Conservation (phyloP, 2,113 vertebrate genomes). For the Proteles cristata region DNA sequence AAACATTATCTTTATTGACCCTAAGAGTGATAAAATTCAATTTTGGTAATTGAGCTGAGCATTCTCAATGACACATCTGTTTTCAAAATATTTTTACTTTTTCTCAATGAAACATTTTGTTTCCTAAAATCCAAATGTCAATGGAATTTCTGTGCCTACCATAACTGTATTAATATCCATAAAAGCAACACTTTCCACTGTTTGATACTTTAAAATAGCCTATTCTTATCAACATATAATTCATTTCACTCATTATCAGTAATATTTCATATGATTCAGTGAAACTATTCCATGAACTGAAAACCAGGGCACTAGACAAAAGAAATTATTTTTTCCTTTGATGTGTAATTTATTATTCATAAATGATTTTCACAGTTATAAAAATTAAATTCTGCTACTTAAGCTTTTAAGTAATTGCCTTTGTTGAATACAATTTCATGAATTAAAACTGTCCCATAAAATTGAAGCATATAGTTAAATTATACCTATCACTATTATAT, state of each 20-base stretch:
- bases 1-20: not conserved
- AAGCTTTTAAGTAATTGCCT: constrained; percentile 8
- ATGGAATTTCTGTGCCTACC: not conserved
- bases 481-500: not conserved
- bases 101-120: not conserved
- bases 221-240: not conserved
- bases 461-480: not conserved
- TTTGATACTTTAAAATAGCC: not conserved
- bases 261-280: not conserved
- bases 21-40: not conserved
- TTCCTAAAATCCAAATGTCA: not conserved
- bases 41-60: not conserved
- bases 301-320: not conserved
- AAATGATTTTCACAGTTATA: not conserved
- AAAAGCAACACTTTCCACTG: not conserved
- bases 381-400: constrained; percentile 42
- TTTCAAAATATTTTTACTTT: not conserved
- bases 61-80: not conserved
- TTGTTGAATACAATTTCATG: not conserved
- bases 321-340: not conserved
- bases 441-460: not conserved
- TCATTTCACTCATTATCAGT: constrained; percentile 2
- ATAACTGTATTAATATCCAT: not conserved
- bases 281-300: not conserved
- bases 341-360: constrained; percentile 14